phyloP scores from a whole-genome alignment of 2,888 invertebrate species.

The Sympetrum striolatum region DNA sequence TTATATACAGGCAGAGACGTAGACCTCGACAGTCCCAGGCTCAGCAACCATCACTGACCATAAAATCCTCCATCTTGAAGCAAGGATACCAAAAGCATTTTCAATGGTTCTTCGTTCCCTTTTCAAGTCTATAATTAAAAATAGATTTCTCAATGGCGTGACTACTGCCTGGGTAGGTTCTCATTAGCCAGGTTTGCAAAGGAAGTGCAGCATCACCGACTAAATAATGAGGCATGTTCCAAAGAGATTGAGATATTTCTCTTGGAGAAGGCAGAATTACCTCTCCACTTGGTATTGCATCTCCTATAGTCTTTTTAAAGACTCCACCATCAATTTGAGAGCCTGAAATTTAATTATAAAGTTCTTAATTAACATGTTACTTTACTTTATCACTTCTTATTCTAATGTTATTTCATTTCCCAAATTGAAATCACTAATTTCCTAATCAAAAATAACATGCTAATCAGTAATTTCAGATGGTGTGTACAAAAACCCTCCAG shows the following conservation, averaged over 20 bases:
- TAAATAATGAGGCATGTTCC: too few relatives aligned
- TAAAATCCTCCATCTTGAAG: neutral
- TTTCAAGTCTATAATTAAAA: neutral
- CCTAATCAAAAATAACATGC: neutral
- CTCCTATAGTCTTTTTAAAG: neutral
- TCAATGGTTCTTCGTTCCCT: too few relatives aligned
- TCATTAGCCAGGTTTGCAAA: neutral
- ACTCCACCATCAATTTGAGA: neutral
- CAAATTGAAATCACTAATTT: neutral
- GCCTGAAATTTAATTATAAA: neutral
- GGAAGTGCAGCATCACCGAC: neutral
- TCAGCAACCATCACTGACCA: neutral
- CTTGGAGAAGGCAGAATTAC: neutral
- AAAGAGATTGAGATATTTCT: neutral
- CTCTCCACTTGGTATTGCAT: neutral
- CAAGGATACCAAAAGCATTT: neutral
- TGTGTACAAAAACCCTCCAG: too few relatives aligned
- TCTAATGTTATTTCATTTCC: neutral
- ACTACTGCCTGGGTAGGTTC: neutral
- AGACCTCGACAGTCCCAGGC: neutral
- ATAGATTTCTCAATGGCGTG: neutral
- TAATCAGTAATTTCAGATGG: neutral
- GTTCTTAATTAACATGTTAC: neutral
- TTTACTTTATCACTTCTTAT: neutral
- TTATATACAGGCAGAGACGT: neutral